Evolutionary conservation across 2,888 invertebrate genomes (phyloP), one percentile per base, ranked within the genome.

Genomic region (Leucophenga montana): DNA sequence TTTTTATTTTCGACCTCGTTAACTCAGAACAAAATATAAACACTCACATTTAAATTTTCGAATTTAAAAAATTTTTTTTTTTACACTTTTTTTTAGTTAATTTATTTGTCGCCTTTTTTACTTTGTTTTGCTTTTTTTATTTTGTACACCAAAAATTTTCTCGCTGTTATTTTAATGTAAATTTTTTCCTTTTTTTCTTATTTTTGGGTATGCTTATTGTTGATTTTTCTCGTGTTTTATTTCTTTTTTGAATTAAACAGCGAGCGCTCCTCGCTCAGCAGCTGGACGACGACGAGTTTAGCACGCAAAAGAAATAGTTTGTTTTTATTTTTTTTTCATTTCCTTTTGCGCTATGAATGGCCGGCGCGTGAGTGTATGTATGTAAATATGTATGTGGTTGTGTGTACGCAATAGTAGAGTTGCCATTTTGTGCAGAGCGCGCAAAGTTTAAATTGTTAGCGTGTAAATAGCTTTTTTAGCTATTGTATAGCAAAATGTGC

Each of bases 271-370:
- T 13, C 18, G 44, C 62, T 62, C 31, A 46, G 62, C 57, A 48
- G 22, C 22, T 16, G 33, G 22, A n/a, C n/a, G n/a, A n/a, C n/a
- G n/a, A n/a, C n/a, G 61, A 62, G 46, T 39, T 39, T 62, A 62
- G 61, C 33, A 64, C 62, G 62, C 48, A 64, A 48, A 64, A 64
- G 62, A 46, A 62, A 62, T 62, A 62, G 31, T 59, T 59, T 59
- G 59, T 59, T 59, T 59, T 59, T 33, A 59, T 59, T 59, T 59
- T 59, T 56, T 22, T 56, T 56, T 27, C 27, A 22, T 27, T 22
- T 18, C 56, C 56, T 39, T 39, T 39, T 39, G 39, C 3, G 39
- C 27, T 27, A 39, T 39, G 39, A 39, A 39, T 39, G 39, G 39
- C 39, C 39, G 39, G 39, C 39, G 39, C 39, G 39, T 39, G 39